phyloP scores from a whole-genome alignment of 1,140 invertebrate species.

The Druon quercuslanigerum region DNA sequence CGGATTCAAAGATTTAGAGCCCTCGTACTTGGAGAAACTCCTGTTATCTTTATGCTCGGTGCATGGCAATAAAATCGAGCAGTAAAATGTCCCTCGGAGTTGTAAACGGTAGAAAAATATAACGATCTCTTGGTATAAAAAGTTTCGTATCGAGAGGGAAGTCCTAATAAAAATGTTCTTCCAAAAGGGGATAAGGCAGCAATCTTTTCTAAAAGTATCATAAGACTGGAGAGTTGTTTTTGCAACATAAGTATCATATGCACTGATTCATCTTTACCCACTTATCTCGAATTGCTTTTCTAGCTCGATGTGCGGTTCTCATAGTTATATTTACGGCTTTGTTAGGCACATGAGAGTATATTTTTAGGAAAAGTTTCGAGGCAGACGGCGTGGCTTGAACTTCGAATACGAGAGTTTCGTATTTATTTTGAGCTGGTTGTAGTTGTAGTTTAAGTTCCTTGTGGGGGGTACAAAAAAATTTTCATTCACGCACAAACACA shows the following conservation, averaged over 20 bases:
- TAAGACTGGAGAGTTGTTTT: background rate
- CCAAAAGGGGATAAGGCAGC: background rate
- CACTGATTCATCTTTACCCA: background rate
- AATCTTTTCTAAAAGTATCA: constrained; percentile 1
- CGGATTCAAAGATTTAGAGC: too few relatives aligned
- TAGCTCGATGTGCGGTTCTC: background rate
- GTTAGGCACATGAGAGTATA: constrained; percentile 19
- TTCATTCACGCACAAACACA: background rate
- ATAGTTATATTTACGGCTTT: constrained; percentile 9
- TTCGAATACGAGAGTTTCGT: background rate
- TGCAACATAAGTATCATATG: too few relatives aligned
- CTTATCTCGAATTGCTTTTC: background rate
- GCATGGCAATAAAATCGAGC: background rate
- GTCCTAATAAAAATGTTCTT: background rate
- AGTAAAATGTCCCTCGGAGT: constrained; percentile 15
- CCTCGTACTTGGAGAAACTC: too few relatives aligned
- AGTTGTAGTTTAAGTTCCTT: background rate
- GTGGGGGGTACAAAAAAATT: background rate
- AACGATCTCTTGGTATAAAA: constrained; percentile 25
- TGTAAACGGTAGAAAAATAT: constrained; percentile 23
- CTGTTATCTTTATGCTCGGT: too few relatives aligned
- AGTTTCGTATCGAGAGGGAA: background rate
- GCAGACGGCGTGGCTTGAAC: background rate
- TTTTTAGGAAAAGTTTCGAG: constrained; percentile 10
- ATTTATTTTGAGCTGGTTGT: background rate